Evolutionary conservation across 2,113 vertebrate species (phyloP), one percentile per base, ranked within the genome.

Genomic region (Pardalotus punctatus): DNA sequence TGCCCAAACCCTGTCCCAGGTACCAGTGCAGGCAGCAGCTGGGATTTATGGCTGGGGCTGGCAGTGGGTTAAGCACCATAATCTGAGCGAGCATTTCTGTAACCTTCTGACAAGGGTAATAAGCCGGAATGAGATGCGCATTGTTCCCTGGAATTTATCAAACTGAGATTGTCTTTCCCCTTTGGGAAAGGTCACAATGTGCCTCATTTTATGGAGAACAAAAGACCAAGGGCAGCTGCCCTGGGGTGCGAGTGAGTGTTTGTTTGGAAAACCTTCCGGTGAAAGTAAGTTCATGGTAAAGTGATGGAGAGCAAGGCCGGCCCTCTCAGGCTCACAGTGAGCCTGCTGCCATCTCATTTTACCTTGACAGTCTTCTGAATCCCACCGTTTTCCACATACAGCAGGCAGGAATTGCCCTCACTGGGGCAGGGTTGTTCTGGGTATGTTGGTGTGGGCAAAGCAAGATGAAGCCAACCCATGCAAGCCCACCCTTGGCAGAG

Each of bases 41-140:
- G 56, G 71, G 22, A 67, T 74, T 90, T 90, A 88, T 74, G 24
- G 50, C 23, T 17, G n/a, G 17, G 33, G 28, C 78, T 92, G 76
- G 92, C 66, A 25, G 38, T 9, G 23, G 86, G 94, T 89, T 92
- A 96, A 88, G 81, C 31, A 73, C 53, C 61, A 86, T 95, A 56
- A 77, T 36, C 42, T 85, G 86, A 79, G 80, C 11, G 48, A 70
- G 74, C 51, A 19, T 74, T 84, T 82, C 84, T 73, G 77, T 92
- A 93, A 93, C 93, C 62, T 96, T 76, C 53, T 43, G 76, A 83
- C 50, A 79, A 93, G 61, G 77, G 81, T 38, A 83, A 60, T 95
- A 86, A 88, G 95, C 25, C 19, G 5, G 45, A 81, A 62, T 16
- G 67, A 96, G 80, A 77, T 70, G 87, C 43, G 1, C 57, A 11